phyloP scores from a whole-genome alignment of 2,888 invertebrate species.

The Lasioglossum morio region DNA sequence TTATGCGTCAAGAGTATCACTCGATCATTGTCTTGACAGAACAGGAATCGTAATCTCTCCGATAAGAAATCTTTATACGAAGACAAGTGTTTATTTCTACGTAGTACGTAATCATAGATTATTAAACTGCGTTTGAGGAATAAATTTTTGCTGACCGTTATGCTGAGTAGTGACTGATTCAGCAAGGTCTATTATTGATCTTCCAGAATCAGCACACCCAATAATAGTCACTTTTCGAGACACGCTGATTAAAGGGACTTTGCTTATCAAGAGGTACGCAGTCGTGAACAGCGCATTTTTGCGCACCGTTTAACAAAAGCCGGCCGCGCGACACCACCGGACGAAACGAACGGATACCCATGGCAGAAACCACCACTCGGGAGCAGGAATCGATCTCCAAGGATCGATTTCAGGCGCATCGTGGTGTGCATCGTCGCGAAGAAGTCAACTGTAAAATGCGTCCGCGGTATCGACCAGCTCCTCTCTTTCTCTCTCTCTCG shows the following conservation, averaged over 20 bases:
- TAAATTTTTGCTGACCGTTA: background rate
- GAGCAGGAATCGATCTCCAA: background rate
- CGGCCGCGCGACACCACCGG: background rate
- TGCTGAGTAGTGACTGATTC: background rate
- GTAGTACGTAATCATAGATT: background rate
- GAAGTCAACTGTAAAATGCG: slow-evolving; percentile 32
- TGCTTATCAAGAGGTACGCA: too few relatives aligned
- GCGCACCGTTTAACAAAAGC: background rate
- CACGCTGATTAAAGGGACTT: too few relatives aligned
- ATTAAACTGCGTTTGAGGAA: background rate
- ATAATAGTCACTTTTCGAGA: background rate
- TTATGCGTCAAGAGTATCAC: background rate
- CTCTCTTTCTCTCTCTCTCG: background rate
- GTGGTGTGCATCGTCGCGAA: slow-evolving; percentile 24
- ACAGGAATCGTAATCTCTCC: background rate
- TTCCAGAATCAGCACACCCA: background rate
- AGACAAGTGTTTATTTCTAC: background rate
- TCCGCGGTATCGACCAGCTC: slow-evolving; percentile 41
- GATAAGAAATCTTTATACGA: background rate
- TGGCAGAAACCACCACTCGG: background rate
- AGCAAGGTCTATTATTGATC: background rate
- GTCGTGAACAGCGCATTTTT: background rate
- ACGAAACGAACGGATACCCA: background rate
- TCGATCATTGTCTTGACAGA: background rate
- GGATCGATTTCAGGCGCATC: slow-evolving; percentile 7